A percentile compares a stretch with the other conserved stretches of the same genome.
phyloP scores from a whole-genome alignment of 2,797 vertebrate species.

The Acanthurus leucopareius region DNA sequence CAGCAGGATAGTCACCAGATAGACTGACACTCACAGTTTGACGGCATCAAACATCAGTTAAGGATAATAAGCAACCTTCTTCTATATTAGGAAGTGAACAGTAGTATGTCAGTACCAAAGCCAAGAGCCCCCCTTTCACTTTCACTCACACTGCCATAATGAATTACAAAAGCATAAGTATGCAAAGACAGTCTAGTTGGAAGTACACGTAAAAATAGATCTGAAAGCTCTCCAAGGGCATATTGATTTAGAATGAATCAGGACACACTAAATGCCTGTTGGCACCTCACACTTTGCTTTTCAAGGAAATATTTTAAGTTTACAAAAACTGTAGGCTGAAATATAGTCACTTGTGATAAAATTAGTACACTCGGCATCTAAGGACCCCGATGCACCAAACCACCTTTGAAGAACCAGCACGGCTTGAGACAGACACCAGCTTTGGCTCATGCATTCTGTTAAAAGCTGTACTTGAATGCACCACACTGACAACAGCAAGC shows the following conservation, averaged over 20 bases:
- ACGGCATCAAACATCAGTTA: conserved; percentile 9
- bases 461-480: conserved; percentile 6
- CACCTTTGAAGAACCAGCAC: neutral
- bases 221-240: conserved; percentile 55
- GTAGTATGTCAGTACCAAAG: conserved; percentile 30
- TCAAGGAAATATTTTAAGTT: conserved; percentile 42
- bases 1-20: conserved; percentile 5
- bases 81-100: conserved; percentile 37
- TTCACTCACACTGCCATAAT: conserved; percentile 35
- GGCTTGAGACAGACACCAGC: conserved; percentile 1
- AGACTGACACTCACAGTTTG: conserved; percentile 6
- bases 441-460: neutral
- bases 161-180: conserved; percentile 63
- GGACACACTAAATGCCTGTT: conserved; percentile 36
- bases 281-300: conserved; percentile 29
- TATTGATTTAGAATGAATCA: conserved; percentile 64
- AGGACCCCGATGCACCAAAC: neutral
- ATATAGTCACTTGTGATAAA: conserved; percentile 8
- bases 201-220: conserved; percentile 72
- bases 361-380: neutral
- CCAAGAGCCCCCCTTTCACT: conserved; percentile 11
- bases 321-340: conserved; percentile 13
- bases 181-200: conserved; percentile 50
- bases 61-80: conserved; percentile 12
- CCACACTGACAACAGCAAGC: neutral